Evolutionary conservation across 2,113 vertebrate species (phyloP).

Genomic region (Dermatemys mawii): DNA sequence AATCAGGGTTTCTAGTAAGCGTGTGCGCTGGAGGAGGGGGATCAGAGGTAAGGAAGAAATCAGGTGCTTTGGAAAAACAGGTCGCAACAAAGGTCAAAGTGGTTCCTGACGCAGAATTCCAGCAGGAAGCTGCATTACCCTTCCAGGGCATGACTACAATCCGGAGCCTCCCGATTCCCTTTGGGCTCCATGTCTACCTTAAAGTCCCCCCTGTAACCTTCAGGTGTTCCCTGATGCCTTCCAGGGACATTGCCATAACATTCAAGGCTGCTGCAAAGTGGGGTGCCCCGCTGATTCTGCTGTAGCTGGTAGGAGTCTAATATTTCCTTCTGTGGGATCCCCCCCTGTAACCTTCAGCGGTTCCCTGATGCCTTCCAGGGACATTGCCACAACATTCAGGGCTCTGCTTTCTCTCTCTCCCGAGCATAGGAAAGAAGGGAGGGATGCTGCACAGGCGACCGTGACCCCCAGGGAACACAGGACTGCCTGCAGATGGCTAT

Average conservation of each 20-base stretch:
- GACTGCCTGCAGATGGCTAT: neutral
- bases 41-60: neutral
- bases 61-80: neutral
- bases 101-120: neutral
- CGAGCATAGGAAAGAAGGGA: neutral
- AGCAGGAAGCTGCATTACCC: neutral
- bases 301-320: neutral
- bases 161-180: neutral
- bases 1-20: accelerated
- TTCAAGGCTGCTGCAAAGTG: neutral
- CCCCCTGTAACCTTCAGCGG: neutral
- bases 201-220: neutral
- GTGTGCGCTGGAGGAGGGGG: accelerated
- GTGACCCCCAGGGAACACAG: neutral
- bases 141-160: neutral
- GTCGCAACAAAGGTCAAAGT: accelerated
- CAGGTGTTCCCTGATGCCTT: neutral
- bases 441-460: neutral
- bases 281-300: neutral
- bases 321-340: neutral
- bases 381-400: no score
- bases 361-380: neutral
- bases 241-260: neutral
- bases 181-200: accelerated
- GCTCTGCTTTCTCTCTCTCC: no score